phyloP scores from a whole-genome alignment of 1,140 invertebrate genomes.

The Temnothorax nylanderi region DNA sequence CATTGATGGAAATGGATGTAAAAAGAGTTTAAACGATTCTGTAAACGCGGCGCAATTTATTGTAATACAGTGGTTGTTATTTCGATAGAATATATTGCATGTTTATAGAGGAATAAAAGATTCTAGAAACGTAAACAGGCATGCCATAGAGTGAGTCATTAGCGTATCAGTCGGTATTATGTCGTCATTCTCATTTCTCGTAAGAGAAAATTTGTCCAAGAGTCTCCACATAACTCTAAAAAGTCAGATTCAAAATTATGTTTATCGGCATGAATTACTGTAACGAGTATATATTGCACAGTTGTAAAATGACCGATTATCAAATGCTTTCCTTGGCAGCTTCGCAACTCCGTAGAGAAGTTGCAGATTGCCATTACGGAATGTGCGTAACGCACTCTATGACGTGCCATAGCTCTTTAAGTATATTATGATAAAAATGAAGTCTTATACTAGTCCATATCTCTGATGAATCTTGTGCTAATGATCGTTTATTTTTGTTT shows the following conservation, averaged over 20 bases:
- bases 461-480: conserved; percentile 65
- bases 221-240: neutral
- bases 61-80: neutral
- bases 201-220: neutral
- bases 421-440: conserved; percentile 29
- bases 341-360: neutral
- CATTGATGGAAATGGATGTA: neutral
- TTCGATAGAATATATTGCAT: conserved; percentile 19
- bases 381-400: neutral
- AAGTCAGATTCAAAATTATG: neutral
- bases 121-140: conserved; percentile 13
- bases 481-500: conserved; percentile 77
- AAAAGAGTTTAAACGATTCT: neutral
- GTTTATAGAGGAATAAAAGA: neutral
- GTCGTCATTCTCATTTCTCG: neutral
- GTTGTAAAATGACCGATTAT: neutral
- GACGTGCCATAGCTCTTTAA: conserved; percentile 41
- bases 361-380: neutral
- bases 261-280: neutral
- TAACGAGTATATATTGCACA: neutral
- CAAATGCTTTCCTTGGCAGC: neutral
- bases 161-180: neutral
- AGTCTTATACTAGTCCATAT: conserved; percentile 39
- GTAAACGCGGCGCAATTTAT: neutral
- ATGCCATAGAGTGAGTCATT: conserved; percentile 36